A percentile compares a stretch with the other conserved stretches of the same genome.
These are phyloP conservation scores for Narcine bancroftii DNA, from an alignment of 2,113 vertebrate genomes.

Conservation along the genomic window DNA sequence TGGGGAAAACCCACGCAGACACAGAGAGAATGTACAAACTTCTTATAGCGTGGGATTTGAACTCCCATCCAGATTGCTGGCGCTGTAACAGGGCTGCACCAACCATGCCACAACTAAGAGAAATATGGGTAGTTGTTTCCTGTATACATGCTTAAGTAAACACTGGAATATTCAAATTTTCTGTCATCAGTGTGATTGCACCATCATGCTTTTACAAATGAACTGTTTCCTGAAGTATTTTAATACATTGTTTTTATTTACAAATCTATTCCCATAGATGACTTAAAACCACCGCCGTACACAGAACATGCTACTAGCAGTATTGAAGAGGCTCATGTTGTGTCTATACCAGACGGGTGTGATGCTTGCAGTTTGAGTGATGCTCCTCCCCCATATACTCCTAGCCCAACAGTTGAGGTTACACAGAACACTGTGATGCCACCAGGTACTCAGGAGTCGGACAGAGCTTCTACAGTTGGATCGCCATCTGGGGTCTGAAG, in stretches of 20 bases:
- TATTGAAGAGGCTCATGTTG: slow-evolving; percentile 43
- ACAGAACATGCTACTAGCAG: slow-evolving; percentile 56
- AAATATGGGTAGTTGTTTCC: no score
- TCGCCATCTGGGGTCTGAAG: slow-evolving; percentile 29
- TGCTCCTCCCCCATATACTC: slow-evolving; percentile 66
- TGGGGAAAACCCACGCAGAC: no score
- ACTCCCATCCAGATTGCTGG: no score
- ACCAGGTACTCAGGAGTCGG: slow-evolving; percentile 11
- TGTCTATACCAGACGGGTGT: slow-evolving; percentile 51
- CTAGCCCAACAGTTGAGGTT: slow-evolving; percentile 39
- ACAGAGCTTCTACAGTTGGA: slow-evolving; percentile 16
- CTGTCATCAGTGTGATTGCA: background rate
- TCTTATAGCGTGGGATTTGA: no score
- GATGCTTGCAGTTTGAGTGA: slow-evolving; percentile 54
- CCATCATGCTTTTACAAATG: background rate
- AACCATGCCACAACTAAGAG: no score
- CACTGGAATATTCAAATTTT: background rate
- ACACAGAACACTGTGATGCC: slow-evolving; percentile 23
- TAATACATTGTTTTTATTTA: background rate
- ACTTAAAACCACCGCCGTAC: slow-evolving; percentile 71
- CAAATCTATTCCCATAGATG: slow-evolving; percentile 45
- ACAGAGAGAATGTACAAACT: no score
- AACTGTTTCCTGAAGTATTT: background rate
- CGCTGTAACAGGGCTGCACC: no score
- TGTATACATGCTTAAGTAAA: no score